Conservation (phyloP, 1,140 invertebrate genomes). For the Centruroides sculpturatus region DNA sequence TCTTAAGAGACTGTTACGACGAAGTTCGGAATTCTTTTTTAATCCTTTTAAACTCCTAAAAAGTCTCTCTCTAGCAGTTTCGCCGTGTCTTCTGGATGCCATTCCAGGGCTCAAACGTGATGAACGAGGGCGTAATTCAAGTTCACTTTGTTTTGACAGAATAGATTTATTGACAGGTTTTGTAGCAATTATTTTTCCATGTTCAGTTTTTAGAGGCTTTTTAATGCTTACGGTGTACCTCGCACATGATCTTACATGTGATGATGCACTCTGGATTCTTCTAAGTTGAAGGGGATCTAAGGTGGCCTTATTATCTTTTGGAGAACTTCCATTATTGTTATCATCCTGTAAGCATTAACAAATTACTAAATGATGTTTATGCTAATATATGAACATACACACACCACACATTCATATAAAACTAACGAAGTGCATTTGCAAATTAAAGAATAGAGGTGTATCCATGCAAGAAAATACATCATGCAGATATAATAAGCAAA, state of each 20-base stretch:
- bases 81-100: constrained; percentile 6
- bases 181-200: constrained; percentile 8
- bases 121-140: constrained; percentile 6
- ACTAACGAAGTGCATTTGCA: no score
- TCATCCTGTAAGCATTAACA: constrained; percentile 11
- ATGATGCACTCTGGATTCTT: background rate
- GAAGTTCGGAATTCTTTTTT: constrained; percentile 11
- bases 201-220: constrained; percentile 11
- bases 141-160: background rate
- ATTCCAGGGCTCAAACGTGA: background rate
- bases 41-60: constrained; percentile 18
- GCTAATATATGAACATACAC: no score
- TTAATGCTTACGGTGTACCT: constrained; percentile 11
- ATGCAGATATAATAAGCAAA: no score
- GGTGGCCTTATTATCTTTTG: background rate
- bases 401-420: no score
- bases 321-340: background rate
- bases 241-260: constrained; percentile 15
- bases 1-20: background rate
- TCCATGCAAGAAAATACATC: no score
- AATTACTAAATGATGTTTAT: background rate
- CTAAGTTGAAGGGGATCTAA: background rate
- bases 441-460: no score
- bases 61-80: constrained; percentile 15
- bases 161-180: constrained; percentile 8